phyloP scores from a whole-genome alignment of 2,888 invertebrate species.

The Nomada fabriciana region DNA sequence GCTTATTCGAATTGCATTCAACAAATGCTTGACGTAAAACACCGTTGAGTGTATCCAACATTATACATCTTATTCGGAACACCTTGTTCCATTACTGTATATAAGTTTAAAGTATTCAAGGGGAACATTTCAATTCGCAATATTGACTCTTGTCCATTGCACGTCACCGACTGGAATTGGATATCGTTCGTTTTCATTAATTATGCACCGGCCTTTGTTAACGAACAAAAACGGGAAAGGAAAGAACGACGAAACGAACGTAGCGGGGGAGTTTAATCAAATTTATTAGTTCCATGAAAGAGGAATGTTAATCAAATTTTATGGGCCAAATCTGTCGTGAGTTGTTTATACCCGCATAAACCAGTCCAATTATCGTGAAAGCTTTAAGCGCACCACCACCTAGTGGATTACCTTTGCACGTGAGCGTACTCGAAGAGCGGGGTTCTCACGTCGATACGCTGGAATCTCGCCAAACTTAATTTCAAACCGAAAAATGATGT shows the following conservation, averaged over 20 bases:
- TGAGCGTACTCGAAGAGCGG: slow-evolving; percentile 30
- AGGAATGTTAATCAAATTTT: slow-evolving; percentile 56
- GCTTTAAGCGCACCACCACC: slow-evolving; percentile 43
- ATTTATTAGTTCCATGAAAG: slow-evolving; percentile 44
- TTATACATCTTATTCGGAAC: not conserved
- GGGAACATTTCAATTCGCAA: not conserved
- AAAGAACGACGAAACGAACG: not conserved
- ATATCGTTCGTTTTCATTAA: not conserved
- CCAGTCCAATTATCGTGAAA: slow-evolving; percentile 64
- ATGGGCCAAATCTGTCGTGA: slow-evolving; percentile 56
- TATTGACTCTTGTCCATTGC: not conserved
- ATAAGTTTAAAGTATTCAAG: not conserved
- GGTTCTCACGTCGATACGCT: slow-evolving; percentile 58
- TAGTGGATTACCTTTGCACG: slow-evolving; percentile 54
- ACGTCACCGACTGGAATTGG: not conserved
- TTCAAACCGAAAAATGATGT: slow-evolving; percentile 54
- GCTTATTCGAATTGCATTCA: slow-evolving; percentile 2
- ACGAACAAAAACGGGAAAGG: too few relatives aligned
- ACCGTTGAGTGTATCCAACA: not conserved
- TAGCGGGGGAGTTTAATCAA: slow-evolving; percentile 36
- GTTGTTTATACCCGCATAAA: slow-evolving; percentile 60
- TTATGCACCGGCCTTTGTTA: not conserved
- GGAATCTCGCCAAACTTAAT: slow-evolving; percentile 63
- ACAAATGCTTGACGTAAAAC: slow-evolving; percentile 8
- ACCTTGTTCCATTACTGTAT: not conserved